These are phyloP conservation scores for Lithobates pipiens DNA, from an alignment of 2,797 vertebrate genomes.

Conservation along the genomic window DNA sequence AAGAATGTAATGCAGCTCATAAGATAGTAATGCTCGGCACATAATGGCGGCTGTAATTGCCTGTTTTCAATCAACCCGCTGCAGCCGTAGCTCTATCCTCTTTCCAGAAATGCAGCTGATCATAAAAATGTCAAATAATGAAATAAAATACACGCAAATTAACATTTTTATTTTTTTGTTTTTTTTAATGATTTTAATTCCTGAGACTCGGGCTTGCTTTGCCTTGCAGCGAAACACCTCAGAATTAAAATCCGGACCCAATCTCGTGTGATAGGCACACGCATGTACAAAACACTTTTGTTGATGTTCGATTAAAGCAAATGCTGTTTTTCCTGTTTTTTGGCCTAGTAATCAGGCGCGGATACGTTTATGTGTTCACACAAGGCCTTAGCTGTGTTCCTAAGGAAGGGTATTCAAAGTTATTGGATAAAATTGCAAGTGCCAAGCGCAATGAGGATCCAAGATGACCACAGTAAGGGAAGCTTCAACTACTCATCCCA, in stretches of 20 bases:
- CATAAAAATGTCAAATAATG: conserved; percentile 61
- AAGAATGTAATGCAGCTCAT: conserved; percentile 58
- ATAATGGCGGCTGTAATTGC: conserved; percentile 59
- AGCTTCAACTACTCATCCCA: too few species aligned
- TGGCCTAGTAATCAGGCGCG: neutral
- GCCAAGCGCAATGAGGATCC: too few species aligned
- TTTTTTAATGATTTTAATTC: conserved; percentile 51
- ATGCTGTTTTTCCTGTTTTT: neutral
- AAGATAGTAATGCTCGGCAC: conserved; percentile 53
- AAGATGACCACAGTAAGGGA: too few species aligned
- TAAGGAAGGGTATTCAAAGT: too few species aligned
- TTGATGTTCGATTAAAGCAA: neutral
- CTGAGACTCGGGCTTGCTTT: neutral
- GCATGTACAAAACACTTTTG: conserved; percentile 9
- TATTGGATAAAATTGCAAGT: too few species aligned
- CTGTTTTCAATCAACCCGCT: conserved; percentile 57
- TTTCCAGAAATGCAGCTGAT: conserved; percentile 59
- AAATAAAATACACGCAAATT: conserved; percentile 60
- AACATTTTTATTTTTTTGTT: conserved; percentile 56
- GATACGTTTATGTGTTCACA: too few species aligned
- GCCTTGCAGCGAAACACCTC: conserved; percentile 5
- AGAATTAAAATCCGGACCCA: conserved; percentile 36
- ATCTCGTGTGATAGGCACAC: conserved; percentile 22
- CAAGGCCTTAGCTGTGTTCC: too few species aligned
- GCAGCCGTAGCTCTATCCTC: conserved; percentile 55